Base-by-base conservation (phyloP, 1,140 invertebrate species). In the Drosophila triauraria region DNA sequence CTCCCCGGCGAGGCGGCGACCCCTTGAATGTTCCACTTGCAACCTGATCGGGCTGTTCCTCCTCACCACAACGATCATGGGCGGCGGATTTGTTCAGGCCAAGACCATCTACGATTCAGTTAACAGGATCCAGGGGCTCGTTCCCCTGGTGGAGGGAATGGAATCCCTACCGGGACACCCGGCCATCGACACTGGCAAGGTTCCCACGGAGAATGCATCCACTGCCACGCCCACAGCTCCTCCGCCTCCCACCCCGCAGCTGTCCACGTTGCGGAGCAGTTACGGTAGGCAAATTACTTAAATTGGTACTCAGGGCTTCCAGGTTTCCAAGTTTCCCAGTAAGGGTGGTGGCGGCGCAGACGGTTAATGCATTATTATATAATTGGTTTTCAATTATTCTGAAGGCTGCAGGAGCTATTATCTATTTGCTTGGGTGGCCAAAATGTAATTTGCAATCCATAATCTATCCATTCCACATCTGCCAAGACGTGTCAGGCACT, bases 41-140 rank as follows among this genome's bases (percentile, higher is more conserved):
- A 75, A 80, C 30, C 72, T 82, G 78, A 75, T 90, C 74, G 74
- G 88, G 75, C 64, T 90, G 64, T 65, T 90, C 53, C 42, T 85
- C 44, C 58, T 90, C 69, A 91, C 68, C 60, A 76, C 82, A 74
- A 90, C 62, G 30, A 76, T 90, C 48, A 76, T 82, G 53, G 72
- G 64, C 63, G 60, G 63, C 25, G 82, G 67, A 43, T 32, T 78
- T 27, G 77, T 63, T 5, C 74, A 42, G 74, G 69, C 61, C 38
- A 64, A 82, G 48, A 62, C 72, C 30, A 48, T 63, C 35, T 44
- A 82, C 44, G 80, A 77, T 20, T 25, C 61, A 23, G 44, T 78
- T 35, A 78, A 78, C 59, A 54, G 47, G 38, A 58, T 77, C 25
- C 47, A 48, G 51, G 51, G 43, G 0, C 46, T 65, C 69, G 47